A percentile compares a stretch with the other conserved stretches of the same genome.
phyloP scores from a whole-genome alignment of 2,113 vertebrate species.

The Mandrillus leucophaeus region DNA sequence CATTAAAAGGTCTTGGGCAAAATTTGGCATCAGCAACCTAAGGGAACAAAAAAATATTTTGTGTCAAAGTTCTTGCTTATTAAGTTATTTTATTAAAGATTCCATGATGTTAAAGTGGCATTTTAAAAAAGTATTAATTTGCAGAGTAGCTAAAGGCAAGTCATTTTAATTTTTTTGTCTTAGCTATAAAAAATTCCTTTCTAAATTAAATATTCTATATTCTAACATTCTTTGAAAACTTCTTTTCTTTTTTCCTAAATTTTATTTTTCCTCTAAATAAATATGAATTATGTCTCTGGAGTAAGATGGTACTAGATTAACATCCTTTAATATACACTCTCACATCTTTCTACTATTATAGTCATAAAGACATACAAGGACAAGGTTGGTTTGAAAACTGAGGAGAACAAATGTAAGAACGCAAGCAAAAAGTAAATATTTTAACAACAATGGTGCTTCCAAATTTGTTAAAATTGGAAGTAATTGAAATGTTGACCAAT shows the following conservation, averaged over 20 bases:
- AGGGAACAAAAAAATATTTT: not conserved
- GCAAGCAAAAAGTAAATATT: not conserved
- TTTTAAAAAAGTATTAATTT: not conserved
- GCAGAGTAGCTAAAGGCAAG: not conserved
- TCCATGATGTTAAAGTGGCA: not conserved
- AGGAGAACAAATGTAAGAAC: not conserved
- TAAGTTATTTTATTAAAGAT: not conserved
- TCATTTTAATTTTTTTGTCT: not conserved
- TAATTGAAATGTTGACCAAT: not conserved
- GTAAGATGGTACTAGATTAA: not conserved
- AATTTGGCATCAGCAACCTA: slow-evolving; percentile 38
- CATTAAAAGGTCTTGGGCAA: slow-evolving; percentile 76
- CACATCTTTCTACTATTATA: not conserved
- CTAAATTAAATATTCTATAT: not conserved
- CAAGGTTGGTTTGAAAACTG: not conserved
- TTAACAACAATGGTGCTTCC: not conserved
- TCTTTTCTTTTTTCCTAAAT: not conserved
- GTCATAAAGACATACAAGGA: not conserved
- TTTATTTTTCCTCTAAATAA: not conserved
- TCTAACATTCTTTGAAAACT: not conserved
- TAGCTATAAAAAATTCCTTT: not conserved
- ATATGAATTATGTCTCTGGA: not conserved
- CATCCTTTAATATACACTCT: not conserved
- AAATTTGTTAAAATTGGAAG: not conserved
- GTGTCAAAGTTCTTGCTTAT: not conserved